These are phyloP conservation scores for Micoletzkya japonica DNA, from an alignment of 2,888 invertebrate genomes.

Conservation along the genomic window DNA sequence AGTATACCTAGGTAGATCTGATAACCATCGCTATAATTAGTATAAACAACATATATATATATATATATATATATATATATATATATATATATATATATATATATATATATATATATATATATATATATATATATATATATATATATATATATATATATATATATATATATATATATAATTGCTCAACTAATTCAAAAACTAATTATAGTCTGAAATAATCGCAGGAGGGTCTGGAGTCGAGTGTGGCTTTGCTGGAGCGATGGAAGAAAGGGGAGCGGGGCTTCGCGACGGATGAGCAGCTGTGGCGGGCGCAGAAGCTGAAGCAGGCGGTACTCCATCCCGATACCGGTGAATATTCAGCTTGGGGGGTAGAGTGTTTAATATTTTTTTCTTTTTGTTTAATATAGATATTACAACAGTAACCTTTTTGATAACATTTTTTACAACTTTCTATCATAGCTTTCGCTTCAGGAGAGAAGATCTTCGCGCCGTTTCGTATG, in stretches of 20 bases:
- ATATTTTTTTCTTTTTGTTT: no score
- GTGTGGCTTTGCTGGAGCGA: constrained; percentile 65
- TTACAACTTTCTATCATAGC: constrained; percentile 63
- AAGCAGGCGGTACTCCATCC: constrained; percentile 63
- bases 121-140: no score
- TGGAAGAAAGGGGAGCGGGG: constrained; percentile 41
- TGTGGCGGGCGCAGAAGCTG: constrained; percentile 69
- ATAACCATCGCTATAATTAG: no score
- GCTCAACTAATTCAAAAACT: no score
- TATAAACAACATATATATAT: no score
- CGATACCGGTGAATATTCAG: constrained; percentile 49
- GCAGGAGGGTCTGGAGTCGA: constrained; percentile 64
- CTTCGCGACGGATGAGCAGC: constrained; percentile 61
- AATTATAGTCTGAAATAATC: constrained; percentile 28
- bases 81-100: no score
- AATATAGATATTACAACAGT: no score
- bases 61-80: no score
- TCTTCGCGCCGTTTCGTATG: constrained; percentile 69
- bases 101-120: no score
- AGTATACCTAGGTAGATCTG: no score
- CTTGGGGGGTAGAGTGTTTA: background rate
- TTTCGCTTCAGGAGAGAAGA: constrained; percentile 65
- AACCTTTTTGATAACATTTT: background rate
- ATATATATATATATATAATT: no score
- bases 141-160: no score